Evolutionary conservation across 2,113 vertebrate genomes (phyloP).

Genomic region (Trematomus loennbergii): DNA sequence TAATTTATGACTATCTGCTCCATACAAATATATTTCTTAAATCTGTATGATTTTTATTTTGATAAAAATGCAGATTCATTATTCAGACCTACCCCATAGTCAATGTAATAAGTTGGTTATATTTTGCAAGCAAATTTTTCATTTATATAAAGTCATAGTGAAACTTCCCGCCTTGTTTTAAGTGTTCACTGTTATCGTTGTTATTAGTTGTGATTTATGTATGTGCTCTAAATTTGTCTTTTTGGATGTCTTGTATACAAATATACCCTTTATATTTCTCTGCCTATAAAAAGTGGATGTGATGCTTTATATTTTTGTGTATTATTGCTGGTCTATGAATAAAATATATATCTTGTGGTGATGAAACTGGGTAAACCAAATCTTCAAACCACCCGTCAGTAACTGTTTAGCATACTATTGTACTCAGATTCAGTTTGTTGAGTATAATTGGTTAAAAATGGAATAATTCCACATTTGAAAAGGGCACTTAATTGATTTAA

Average conservation of each 20-base stretch:
- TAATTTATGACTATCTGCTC: no score
- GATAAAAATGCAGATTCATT: no score
- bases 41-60: no score
- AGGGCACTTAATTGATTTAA: background rate
- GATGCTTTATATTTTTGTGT: slow-evolving; percentile 75
- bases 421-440: background rate
- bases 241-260: slow-evolving; percentile 74
- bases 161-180: slow-evolving; percentile 46
- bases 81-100: background rate
- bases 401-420: background rate
- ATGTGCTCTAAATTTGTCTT: slow-evolving; percentile 57
- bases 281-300: slow-evolving; percentile 72
- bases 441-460: no score
- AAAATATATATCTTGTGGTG: slow-evolving; percentile 73
- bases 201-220: slow-evolving; percentile 68
- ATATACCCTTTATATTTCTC: slow-evolving; percentile 67
- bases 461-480: slow-evolving; percentile 4
- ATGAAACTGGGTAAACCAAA: slow-evolving; percentile 10
- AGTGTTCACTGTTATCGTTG: slow-evolving; percentile 51
- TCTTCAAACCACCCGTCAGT: slow-evolving; percentile 7
- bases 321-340: slow-evolving; percentile 78
- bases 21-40: no score
- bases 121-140: slow-evolving; percentile 71
- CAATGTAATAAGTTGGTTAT: slow-evolving; percentile 50
- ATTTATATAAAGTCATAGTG: slow-evolving; percentile 68